Conservation (phyloP, 2,113 vertebrate genomes). For the Amazona guildingii region DNA sequence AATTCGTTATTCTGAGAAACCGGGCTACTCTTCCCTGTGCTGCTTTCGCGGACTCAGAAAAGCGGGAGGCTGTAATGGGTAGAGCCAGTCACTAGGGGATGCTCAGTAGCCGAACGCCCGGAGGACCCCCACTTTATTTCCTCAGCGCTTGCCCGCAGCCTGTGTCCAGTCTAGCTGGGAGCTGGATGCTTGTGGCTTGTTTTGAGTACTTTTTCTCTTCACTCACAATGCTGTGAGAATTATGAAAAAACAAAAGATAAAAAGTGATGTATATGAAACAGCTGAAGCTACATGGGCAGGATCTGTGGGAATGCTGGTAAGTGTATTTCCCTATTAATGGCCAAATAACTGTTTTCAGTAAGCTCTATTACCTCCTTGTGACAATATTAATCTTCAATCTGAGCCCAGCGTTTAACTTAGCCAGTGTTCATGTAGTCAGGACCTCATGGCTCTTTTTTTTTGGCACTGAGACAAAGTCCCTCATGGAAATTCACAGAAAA, state of each 20-base stretch:
- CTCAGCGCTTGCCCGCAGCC: not conserved
- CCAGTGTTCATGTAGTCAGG: not conserved
- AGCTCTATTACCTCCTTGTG: not conserved
- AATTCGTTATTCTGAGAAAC: not conserved
- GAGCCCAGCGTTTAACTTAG: not conserved
- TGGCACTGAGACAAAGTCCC: not conserved
- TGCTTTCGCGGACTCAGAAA: not conserved
- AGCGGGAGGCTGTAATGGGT: not conserved
- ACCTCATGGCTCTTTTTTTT: not conserved
- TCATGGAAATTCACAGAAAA: not conserved
- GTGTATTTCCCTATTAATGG: not conserved
- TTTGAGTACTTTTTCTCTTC: not conserved
- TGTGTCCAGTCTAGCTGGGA: not conserved
- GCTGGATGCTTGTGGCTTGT: not conserved
- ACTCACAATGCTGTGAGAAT: not conserved
- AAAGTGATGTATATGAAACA: not conserved
- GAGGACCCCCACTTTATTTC: not conserved
- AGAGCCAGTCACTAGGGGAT: constrained; percentile 43
- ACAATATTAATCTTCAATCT: not conserved
- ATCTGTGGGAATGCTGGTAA: not conserved
- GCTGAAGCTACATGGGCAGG: not conserved
- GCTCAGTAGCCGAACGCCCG: constrained; percentile 24
- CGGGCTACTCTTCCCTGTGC: not conserved
- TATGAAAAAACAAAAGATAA: not conserved
- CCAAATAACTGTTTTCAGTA: not conserved